A percentile compares a stretch with the other conserved stretches of the same genome.
Conservation (phyloP, 2,797 vertebrate species). For the Pipistrellus pygmaeus region DNA sequence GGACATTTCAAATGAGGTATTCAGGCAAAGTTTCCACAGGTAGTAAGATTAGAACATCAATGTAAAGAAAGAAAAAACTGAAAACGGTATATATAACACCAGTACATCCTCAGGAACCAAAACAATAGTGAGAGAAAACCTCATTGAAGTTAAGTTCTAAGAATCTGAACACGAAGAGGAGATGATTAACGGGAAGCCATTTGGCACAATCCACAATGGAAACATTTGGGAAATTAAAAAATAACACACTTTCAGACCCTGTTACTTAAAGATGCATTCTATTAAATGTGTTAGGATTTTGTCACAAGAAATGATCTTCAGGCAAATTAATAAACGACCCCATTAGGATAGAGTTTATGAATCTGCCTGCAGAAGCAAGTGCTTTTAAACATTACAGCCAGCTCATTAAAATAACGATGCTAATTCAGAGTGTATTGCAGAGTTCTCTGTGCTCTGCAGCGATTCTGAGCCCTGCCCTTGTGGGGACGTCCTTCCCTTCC, state of each 20-base stretch:
- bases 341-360: constrained; percentile 55
- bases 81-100: background rate
- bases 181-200: background rate
- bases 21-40: background rate
- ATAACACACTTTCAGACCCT: background rate
- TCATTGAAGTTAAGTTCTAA: background rate
- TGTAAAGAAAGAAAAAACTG: constrained; percentile 2
- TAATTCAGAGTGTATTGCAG: background rate
- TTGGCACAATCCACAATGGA: background rate
- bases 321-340: constrained; percentile 57
- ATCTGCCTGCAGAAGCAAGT: constrained; percentile 60
- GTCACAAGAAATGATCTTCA: constrained; percentile 45
- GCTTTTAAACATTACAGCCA: constrained; percentile 40
- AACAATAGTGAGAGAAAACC: background rate
- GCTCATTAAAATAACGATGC: constrained; percentile 71
- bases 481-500: background rate
- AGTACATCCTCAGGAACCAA: background rate
- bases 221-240: constrained; percentile 17
- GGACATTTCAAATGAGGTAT: background rate
- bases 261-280: background rate
- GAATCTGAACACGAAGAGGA: background rate
- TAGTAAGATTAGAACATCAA: background rate
- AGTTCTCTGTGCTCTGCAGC: background rate
- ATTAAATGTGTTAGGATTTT: background rate
- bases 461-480: constrained; percentile 8